phyloP scores from a whole-genome alignment of 1,140 invertebrate genomes.

The Colletes gigas region DNA sequence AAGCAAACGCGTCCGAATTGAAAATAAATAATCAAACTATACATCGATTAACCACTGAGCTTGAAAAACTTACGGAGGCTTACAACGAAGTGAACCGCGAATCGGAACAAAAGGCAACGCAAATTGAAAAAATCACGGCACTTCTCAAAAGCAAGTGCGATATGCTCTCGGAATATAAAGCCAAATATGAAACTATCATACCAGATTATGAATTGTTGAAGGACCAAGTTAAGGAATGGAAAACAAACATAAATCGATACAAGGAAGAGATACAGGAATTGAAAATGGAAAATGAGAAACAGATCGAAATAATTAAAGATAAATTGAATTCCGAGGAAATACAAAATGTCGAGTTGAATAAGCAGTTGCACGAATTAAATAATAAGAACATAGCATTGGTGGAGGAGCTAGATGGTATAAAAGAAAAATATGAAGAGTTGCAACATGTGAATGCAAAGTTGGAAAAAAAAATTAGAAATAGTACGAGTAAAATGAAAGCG shows the following conservation, averaged over 20 bases:
- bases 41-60: slow-evolving; percentile 53
- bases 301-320: slow-evolving; percentile 60
- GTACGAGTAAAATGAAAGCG: slow-evolving; percentile 63
- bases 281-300: slow-evolving; percentile 55
- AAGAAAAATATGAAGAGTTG: slow-evolving; percentile 50
- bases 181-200: slow-evolving; percentile 68
- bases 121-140: slow-evolving; percentile 66
- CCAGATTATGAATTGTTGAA: slow-evolving; percentile 71
- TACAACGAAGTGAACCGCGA: slow-evolving; percentile 62
- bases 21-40: slow-evolving; percentile 47
- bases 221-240: slow-evolving; percentile 63
- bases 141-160: slow-evolving; percentile 74
- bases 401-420: slow-evolving; percentile 56
- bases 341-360: slow-evolving; percentile 58
- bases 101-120: slow-evolving; percentile 52
- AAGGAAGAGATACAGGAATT: slow-evolving; percentile 68
- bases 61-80: slow-evolving; percentile 56
- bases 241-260: slow-evolving; percentile 63
- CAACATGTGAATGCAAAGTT: slow-evolving; percentile 58
- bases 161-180: slow-evolving; percentile 72
- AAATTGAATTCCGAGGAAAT: slow-evolving; percentile 61
- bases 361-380: slow-evolving; percentile 67
- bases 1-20: slow-evolving; percentile 65
- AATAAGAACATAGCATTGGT: slow-evolving; percentile 59
- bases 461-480: slow-evolving; percentile 69